Evolutionary conservation across 1,140 invertebrate genomes (phyloP).

Genomic region (Platyura marginata): DNA sequence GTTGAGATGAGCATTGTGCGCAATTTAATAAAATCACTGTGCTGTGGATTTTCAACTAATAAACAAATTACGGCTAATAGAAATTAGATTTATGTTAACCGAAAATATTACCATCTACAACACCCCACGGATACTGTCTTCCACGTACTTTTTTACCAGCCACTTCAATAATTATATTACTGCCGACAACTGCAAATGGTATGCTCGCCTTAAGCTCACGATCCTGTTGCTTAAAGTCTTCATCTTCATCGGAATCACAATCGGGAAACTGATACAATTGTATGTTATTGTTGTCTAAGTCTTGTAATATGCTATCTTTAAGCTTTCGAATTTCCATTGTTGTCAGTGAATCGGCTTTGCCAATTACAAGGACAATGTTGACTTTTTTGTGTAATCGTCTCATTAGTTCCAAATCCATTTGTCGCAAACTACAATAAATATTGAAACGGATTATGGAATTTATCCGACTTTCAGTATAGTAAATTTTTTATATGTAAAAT

Average conservation of each 20-base stretch:
- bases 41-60: constrained; percentile 89
- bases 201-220: constrained; percentile 74
- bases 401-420: constrained; percentile 91
- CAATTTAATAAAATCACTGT: constrained; percentile 94
- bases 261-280: constrained; percentile 96
- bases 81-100: neutral
- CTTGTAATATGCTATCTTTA: constrained; percentile 64
- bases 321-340: constrained; percentile 71
- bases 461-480: neutral
- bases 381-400: constrained; percentile 84
- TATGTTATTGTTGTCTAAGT: constrained; percentile 66
- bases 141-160: constrained; percentile 77
- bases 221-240: constrained; percentile 83
- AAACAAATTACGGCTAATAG: neutral
- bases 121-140: constrained; percentile 93
- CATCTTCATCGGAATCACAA: constrained; percentile 85
- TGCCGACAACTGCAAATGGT: constrained; percentile 93
- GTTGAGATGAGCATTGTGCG: constrained; percentile 92
- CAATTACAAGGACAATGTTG: constrained; percentile 94
- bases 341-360: constrained; percentile 93
- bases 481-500: neutral
- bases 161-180: constrained; percentile 84
- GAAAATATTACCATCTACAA: constrained; percentile 61
- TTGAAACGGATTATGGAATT: constrained; percentile 5
- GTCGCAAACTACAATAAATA: constrained; percentile 51